phyloP scores from a whole-genome alignment of 2,797 vertebrate species.

The Xiphorhynchus erythropygius region DNA sequence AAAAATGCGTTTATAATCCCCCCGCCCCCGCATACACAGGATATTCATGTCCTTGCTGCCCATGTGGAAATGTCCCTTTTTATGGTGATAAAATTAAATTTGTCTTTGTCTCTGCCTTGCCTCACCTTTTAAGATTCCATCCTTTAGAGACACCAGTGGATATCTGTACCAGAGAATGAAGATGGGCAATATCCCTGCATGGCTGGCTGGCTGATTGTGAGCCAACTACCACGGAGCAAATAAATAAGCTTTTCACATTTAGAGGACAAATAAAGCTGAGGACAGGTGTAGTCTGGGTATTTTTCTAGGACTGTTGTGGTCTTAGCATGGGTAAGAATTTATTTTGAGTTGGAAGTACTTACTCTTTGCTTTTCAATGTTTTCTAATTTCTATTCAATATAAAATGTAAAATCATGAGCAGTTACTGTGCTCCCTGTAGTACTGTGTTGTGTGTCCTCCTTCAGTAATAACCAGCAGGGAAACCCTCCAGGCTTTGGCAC shows the following conservation, averaged over 20 bases:
- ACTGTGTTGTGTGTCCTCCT: not conserved
- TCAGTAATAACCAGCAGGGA: not conserved
- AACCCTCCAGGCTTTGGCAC: not conserved
- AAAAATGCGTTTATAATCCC: conserved; percentile 81
- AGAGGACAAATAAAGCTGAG: conserved; percentile 14
- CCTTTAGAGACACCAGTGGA: conserved; percentile 46
- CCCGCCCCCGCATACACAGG: conserved; percentile 71
- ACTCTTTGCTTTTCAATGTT: not conserved
- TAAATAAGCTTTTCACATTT: conserved; percentile 51
- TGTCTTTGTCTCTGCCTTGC: conserved; percentile 68
- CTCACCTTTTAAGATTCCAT: conserved; percentile 76
- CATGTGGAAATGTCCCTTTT: conserved; percentile 79
- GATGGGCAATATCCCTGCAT: not conserved
- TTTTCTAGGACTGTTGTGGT: not conserved
- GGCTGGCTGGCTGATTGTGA: not conserved
- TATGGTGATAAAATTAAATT: conserved; percentile 82
- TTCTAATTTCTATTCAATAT: not conserved
- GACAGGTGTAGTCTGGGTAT: not conserved
- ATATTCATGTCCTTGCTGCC: conserved; percentile 81
- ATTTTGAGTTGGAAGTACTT: not conserved
- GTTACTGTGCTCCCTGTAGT: not conserved
- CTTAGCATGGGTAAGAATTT: not conserved
- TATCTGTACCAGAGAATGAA: conserved; percentile 16
- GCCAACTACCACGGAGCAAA: conserved; percentile 21
- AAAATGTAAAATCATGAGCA: not conserved